These are phyloP conservation scores for Campylomormyrus numenius DNA, from an alignment of 2,113 vertebrate species.

Conservation along the genomic window DNA sequence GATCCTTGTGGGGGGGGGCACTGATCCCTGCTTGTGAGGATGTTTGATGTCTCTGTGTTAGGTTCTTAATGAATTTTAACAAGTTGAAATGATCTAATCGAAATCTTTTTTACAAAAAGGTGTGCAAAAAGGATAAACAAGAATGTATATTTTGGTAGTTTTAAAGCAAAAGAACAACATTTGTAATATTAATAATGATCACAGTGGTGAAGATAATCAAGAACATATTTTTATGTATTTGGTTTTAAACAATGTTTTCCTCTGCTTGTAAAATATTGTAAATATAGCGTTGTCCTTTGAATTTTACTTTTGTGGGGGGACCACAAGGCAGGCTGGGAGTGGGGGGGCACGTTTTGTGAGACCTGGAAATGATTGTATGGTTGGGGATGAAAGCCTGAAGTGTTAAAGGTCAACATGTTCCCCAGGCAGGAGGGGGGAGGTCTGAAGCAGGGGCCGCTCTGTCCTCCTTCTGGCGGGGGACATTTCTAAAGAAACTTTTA, in stretches of 20 bases:
- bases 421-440: constrained; percentile 32
- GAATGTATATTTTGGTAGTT: constrained; percentile 87
- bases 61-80: constrained; percentile 64
- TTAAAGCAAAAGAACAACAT: constrained; percentile 54
- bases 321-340: constrained; percentile 30
- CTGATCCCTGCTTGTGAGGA: constrained; percentile 51
- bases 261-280: constrained; percentile 90
- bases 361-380: constrained; percentile 44
- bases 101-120: constrained; percentile 66
- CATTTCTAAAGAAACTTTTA: neutral
- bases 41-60: constrained; percentile 76
- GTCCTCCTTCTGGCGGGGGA: neutral
- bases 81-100: constrained; percentile 46
- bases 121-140: constrained; percentile 67
- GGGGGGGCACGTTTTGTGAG: constrained; percentile 24
- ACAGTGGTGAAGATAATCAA: constrained; percentile 54
- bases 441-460: neutral
- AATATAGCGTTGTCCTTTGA: constrained; percentile 67
- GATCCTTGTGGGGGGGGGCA: constrained; percentile 51
- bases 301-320: constrained; percentile 23
- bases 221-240: constrained; percentile 67
- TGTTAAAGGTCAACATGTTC: constrained; percentile 59
- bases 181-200: constrained; percentile 61
- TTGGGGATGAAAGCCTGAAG: constrained; percentile 63
- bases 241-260: constrained; percentile 58